Conservation (phyloP, 2,797 vertebrate genomes). For the Enteromius treurensis region DNA sequence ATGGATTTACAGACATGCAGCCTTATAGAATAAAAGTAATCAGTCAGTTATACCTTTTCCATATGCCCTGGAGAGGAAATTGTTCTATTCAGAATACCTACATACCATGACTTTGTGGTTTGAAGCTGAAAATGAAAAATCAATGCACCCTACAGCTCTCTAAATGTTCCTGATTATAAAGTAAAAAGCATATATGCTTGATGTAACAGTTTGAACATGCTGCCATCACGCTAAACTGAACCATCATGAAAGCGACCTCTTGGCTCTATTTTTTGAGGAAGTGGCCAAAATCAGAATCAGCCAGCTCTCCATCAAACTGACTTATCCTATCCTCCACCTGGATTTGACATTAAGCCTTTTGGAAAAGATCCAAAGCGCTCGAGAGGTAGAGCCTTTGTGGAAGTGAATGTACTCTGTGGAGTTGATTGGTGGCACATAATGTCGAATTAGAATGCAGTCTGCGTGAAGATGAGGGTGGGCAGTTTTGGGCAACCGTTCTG, state of each 20-base stretch:
- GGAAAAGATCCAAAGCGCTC: constrained; percentile 48
- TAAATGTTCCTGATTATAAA: background rate
- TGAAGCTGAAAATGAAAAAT: constrained; percentile 27
- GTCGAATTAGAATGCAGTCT: constrained; percentile 43
- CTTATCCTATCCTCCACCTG: constrained; percentile 70
- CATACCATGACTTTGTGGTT: constrained; percentile 1
- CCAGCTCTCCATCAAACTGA: constrained; percentile 66
- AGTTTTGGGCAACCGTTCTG: constrained; percentile 11
- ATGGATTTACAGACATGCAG: constrained; percentile 24
- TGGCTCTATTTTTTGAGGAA: constrained; percentile 32
- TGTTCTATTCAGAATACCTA: constrained; percentile 18
- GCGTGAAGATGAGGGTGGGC: constrained; percentile 17
- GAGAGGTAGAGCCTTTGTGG: constrained; percentile 49
- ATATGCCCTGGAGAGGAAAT: constrained; percentile 21
- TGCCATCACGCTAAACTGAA: constrained; percentile 2
- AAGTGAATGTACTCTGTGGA: constrained; percentile 27
- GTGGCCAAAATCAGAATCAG: constrained; percentile 45
- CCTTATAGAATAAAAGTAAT: constrained; percentile 39
- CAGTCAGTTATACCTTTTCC: constrained; percentile 26
- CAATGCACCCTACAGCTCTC: background rate
- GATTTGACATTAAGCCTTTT: constrained; percentile 62
- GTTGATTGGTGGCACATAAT: constrained; percentile 49
- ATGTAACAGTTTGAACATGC: background rate
- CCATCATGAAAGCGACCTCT: constrained; percentile 26
- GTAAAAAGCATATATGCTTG: background rate